Evolutionary conservation across 2,797 vertebrate species (phyloP), one percentile per base, ranked within the genome.

Genomic region (Falco biarmicus): DNA sequence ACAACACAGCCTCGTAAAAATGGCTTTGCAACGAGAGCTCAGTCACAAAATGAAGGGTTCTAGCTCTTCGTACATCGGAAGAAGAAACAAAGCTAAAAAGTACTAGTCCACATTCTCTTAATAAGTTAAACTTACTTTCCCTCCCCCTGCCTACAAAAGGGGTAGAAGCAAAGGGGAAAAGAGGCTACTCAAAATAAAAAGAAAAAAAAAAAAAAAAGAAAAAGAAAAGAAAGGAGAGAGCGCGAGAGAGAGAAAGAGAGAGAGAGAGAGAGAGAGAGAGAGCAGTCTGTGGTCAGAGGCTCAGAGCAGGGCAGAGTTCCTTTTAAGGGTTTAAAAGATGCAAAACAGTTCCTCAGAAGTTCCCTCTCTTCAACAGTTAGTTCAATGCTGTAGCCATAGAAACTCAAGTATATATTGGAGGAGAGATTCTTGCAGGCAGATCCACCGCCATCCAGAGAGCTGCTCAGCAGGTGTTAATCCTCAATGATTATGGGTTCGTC

Each of bases 101-200:
- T 87, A 90, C 97, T 97, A 97, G 92, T 95, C 90, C 93, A 97
- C 96, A 80, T 97, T 98, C 98, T 98, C 98, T 98, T 98, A 99
- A 99, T 99, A 99, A 99, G 98, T 99, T 99, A 99, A 98, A 98
- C 98, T 96, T 97, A 98, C 95, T 96, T 96, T 95, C 81, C 91
- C 91, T 97, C 73, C 93, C 96, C 95, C 97, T 94, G 97, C 97
- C 98, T 98, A 98, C 98, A 98, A 98, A 98, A 98, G 97, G 97
- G 97, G 96, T 95, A 97, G 95, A 69, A 96, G 96, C 84, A 93
- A 97, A 96, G 90, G 83, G 90, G 75, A 95, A 96, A 96, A 97
- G 80, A 97, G 86, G 70, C 96, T 97, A 97, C 97, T 97, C 96
- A 97, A 95, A 97, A 85, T 53, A 41, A 43, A 90, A 18, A 1